Conservation (phyloP, 53 echinoderm and acorn worm species). For the Antedon mediterranea region DNA sequence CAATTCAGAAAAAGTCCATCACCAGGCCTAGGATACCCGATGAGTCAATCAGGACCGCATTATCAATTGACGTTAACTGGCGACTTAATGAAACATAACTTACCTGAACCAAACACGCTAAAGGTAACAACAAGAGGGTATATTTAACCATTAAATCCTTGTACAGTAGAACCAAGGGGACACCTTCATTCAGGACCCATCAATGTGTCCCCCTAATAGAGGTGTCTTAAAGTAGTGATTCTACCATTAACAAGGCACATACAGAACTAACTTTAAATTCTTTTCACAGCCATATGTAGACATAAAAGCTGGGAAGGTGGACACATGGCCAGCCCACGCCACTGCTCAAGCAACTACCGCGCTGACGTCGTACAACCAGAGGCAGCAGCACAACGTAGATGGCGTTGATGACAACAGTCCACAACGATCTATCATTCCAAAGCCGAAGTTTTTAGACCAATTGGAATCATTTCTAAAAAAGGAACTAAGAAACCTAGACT, state of each 20-base stretch:
- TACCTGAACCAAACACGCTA: conserved; percentile 64
- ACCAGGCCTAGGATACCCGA: not conserved
- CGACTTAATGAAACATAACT: conserved; percentile 45
- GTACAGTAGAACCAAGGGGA: not conserved
- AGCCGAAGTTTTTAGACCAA: conserved; percentile 89
- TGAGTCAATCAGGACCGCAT: conserved; percentile 25
- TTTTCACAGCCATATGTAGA: conserved; percentile 65
- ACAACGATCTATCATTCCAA: conserved; percentile 69
- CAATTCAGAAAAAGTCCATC: not conserved
- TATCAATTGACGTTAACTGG: conserved; percentile 44
- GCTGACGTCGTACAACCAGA: conserved; percentile 31
- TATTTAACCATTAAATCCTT: not conserved
- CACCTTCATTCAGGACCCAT: not conserved
- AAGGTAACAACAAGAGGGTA: conserved; percentile 35
- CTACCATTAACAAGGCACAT: not conserved
- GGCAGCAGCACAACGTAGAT: conserved; percentile 13
- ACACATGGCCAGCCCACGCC: conserved; percentile 96
- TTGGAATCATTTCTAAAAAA: conserved; percentile 81
- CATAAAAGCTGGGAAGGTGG: conserved; percentile 76
- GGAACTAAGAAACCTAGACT: conserved; percentile 66
- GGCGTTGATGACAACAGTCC: conserved; percentile 28
- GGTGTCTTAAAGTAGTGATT: too few species aligned
- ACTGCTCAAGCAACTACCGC: conserved; percentile 69
- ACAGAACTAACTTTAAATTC: not conserved
- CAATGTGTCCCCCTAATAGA: too few species aligned